Conservation (phyloP, 1,140 invertebrate genomes). For the Diorhabda carinulata region DNA sequence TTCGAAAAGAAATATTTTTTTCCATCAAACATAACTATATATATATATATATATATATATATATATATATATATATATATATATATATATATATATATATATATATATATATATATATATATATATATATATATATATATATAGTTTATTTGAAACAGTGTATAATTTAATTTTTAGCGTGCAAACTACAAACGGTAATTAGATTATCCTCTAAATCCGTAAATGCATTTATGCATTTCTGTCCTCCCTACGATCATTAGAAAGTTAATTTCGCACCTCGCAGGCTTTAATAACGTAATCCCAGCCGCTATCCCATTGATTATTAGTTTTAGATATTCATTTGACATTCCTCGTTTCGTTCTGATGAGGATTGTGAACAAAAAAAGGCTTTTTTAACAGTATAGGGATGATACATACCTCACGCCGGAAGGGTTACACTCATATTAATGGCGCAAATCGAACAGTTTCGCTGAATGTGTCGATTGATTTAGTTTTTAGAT, state of each 20-base stretch:
- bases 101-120: too few relatives aligned
- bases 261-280: constrained; percentile 26
- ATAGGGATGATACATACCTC: neutral
- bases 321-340: constrained; percentile 7
- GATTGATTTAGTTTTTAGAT: too few relatives aligned
- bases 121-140: too few relatives aligned
- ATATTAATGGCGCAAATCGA: too few relatives aligned
- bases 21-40: too few relatives aligned
- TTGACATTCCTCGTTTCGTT: neutral
- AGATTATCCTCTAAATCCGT: neutral
- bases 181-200: neutral
- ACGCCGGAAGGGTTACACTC: neutral
- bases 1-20: too few relatives aligned
- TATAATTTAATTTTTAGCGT: too few relatives aligned
- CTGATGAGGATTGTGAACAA: neutral
- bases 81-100: too few relatives aligned
- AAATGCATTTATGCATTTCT: constrained; percentile 1
- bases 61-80: too few relatives aligned
- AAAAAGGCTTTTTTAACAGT: neutral
- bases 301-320: neutral
- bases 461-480: too few relatives aligned
- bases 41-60: too few relatives aligned
- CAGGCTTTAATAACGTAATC: constrained; percentile 24
- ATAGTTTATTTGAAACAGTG: too few relatives aligned
- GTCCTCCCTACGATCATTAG: constrained; percentile 4